Base-by-base conservation (phyloP, 1,140 invertebrate genomes). In the Ruditapes philippinarum region DNA sequence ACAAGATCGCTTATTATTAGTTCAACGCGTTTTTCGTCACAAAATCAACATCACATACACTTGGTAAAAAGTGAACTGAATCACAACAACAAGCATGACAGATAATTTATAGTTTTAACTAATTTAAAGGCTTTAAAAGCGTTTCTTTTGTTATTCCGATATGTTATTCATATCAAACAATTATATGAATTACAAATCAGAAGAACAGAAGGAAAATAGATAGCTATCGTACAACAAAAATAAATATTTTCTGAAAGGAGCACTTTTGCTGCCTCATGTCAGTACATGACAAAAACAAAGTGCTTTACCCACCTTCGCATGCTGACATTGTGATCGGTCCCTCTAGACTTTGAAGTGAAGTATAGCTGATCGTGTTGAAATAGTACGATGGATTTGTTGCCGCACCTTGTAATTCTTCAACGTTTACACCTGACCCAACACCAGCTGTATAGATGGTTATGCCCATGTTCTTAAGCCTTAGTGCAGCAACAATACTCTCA, bases 381-480 rank as follows among this genome's bases (percentile, higher is more conserved):
- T 74, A 74, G 28, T 74, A 49, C 9, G 38, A 42, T 45, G 70
- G 12, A 12, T 25, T 45, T 25, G 70, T 22, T 28, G 70, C 70
- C 5, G 49, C 17, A 9, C 22, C 25, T n/a, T 45, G 5, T 25
- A 74, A 25, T 25, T 74, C 22, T 25, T 74, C 70, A 4, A 12
- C 40, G 49, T 49, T 49, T 12, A 49, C n/a, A 0, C 1, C 4
- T 28, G 0, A 1, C 1, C 70, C 70, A 22, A 74, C 36, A 40
- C 70, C 70, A 7, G 40, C 70, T 22, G 70, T 74, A 42, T 74
- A 74, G 14, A 74, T 42, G 9, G 40, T 74, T 28, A 74, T 49
- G 12, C 40, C 38, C 36, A 74, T 17, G 14, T 74, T 40, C 14
- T 74, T 74, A 7, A 74, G 70, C 38, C 28, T 38, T 28, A 49